These are phyloP conservation scores for Atractosteus spatula DNA, from an alignment of 2,113 vertebrate genomes.

Conservation along the genomic window DNA sequence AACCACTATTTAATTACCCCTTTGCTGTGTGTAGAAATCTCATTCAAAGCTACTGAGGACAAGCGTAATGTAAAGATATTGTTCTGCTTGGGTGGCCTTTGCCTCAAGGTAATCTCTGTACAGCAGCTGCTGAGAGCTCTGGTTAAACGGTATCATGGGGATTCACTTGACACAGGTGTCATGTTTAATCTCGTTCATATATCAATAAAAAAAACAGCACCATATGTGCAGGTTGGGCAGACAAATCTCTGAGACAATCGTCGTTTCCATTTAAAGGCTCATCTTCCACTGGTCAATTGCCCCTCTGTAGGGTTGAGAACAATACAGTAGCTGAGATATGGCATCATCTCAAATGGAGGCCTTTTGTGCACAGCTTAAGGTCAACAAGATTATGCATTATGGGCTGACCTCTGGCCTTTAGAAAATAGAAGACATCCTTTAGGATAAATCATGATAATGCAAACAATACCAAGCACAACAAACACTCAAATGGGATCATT, in stretches of 20 bases:
- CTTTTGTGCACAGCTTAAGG: conserved; percentile 19
- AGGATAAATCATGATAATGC: conserved; percentile 7
- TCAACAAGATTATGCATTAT: conserved; percentile 42
- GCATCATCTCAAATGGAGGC: conserved; percentile 15
- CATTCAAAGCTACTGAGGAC: conserved; percentile 54
- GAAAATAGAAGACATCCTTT: conserved; percentile 26
- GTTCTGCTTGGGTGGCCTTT: conserved; percentile 79
- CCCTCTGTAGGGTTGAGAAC: conserved; percentile 12
- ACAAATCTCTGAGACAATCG: conserved; percentile 46
- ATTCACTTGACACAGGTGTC: conserved; percentile 75
- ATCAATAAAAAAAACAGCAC: conserved; percentile 68
- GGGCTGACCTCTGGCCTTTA: conserved; percentile 38
- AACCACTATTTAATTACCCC: background rate
- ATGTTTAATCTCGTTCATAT: conserved; percentile 73
- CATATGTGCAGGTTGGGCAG: conserved; percentile 49
- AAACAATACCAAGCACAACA: background rate
- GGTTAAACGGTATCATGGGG: conserved; percentile 53
- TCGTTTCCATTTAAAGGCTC: conserved; percentile 60
- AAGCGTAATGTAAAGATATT: conserved; percentile 65
- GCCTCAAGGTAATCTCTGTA: conserved; percentile 71
- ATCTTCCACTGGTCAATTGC: conserved; percentile 35
- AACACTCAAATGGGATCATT: too few relatives aligned
- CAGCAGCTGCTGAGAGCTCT: conserved; percentile 72
- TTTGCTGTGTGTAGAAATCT: conserved; percentile 32
- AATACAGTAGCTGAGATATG: conserved; percentile 32